Percentiles rank a stretch among this genome's conserved stretches.
phyloP scores from a whole-genome alignment of 1,140 invertebrate genomes.

The Brachystomella parvula region DNA sequence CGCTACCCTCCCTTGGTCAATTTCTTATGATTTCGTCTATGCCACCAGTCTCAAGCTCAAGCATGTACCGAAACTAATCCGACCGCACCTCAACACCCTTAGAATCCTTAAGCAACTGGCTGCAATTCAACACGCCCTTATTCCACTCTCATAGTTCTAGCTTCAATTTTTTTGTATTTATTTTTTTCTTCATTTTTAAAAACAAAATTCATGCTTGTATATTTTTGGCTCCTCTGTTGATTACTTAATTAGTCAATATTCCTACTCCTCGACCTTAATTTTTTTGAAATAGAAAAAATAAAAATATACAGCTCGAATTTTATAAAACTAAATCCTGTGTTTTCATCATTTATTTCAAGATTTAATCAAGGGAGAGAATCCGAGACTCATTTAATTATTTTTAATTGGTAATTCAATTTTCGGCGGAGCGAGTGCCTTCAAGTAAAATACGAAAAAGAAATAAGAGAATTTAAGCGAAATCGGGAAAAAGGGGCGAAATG shows the following conservation, averaged over 20 bases:
- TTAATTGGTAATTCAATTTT: too few relatives aligned
- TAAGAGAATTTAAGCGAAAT: too few relatives aligned
- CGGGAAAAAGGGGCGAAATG: too few relatives aligned
- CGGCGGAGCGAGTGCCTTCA: too few relatives aligned
- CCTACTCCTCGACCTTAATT: background rate
- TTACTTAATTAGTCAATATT: background rate
- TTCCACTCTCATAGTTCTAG: background rate
- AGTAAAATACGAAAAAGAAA: too few relatives aligned
- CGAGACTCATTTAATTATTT: too few relatives aligned
- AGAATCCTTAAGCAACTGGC: background rate
- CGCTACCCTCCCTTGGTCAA: background rate
- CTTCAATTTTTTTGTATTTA: too few relatives aligned
- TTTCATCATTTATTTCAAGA: too few relatives aligned
- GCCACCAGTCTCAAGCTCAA: background rate
- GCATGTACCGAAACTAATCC: background rate
- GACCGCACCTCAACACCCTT: too few relatives aligned
- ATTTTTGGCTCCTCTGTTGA: background rate
- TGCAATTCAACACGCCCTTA: background rate
- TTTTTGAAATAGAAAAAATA: background rate
- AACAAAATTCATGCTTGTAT: background rate
- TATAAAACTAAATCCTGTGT: too few relatives aligned
- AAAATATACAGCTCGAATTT: background rate
- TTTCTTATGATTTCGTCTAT: background rate
- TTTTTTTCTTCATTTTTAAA: background rate
- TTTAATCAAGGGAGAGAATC: too few relatives aligned